A percentile compares a stretch with the other conserved stretches of the same genome.
These are phyloP conservation scores for Pogonomyrmex barbatus DNA, from an alignment of 1,140 invertebrate genomes.

Conservation along the genomic window DNA sequence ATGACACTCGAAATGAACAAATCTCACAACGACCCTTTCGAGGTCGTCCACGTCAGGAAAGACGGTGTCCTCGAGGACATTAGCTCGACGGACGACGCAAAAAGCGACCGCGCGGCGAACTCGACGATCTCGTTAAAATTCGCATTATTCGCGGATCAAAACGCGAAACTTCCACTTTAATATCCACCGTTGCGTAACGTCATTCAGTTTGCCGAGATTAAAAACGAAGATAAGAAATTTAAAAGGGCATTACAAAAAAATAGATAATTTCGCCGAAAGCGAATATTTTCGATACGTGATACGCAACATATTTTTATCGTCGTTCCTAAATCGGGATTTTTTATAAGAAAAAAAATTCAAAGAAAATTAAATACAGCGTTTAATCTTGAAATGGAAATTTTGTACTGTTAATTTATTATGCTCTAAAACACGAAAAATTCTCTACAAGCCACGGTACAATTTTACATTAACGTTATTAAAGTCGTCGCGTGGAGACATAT, in stretches of 20 bases:
- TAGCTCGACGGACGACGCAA: neutral
- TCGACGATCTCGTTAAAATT: constrained; percentile 61
- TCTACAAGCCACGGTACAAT: neutral
- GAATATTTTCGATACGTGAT: constrained; percentile 8
- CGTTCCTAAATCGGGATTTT: constrained; percentile 28
- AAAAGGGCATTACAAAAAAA: neutral
- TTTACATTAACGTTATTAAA: constrained; percentile 19
- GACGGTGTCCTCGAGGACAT: constrained; percentile 19
- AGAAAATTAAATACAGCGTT: constrained; percentile 12
- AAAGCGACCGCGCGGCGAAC: neutral
- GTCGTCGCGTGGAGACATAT: neutral
- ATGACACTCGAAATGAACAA: constrained; percentile 65
- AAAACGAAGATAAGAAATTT: constrained; percentile 23
- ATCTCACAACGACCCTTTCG: constrained; percentile 36
- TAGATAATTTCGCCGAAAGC: constrained; percentile 3
- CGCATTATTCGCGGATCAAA: constrained; percentile 39
- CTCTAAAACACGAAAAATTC: neutral
- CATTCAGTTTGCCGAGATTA: constrained; percentile 13
- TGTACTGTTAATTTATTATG: constrained; percentile 32
- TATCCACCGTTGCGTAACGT: constrained; percentile 23
- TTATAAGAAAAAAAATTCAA: constrained; percentile 1
- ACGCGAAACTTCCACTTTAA: constrained; percentile 45
- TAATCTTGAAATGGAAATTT: constrained; percentile 45
- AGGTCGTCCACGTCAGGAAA: constrained; percentile 30
- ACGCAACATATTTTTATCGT: constrained; percentile 13